A percentile compares a stretch with the other conserved stretches of the same genome.
Evolutionary conservation across 2,888 invertebrate genomes (phyloP).

Genomic region (Zonitis immaculata): DNA sequence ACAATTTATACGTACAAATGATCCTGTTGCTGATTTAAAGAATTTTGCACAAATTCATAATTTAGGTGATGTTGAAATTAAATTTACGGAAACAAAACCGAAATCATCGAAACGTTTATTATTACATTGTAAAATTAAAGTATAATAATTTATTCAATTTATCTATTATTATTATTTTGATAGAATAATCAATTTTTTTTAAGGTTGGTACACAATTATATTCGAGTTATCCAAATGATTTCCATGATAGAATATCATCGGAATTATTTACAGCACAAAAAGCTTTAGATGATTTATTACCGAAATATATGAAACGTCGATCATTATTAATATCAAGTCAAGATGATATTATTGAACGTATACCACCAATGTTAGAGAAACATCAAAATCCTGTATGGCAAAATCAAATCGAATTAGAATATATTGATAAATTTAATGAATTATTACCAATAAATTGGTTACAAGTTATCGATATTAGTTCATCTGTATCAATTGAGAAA

Average conservation of each 20-base stretch:
- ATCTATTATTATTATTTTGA: background rate
- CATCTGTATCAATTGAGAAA: slow-evolving; percentile 53
- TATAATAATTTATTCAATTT: slow-evolving; percentile 11
- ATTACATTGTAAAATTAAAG: slow-evolving; percentile 37
- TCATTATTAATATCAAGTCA: slow-evolving; percentile 34
- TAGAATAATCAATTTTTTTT: too few species aligned
- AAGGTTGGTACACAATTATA: slow-evolving; percentile 42
- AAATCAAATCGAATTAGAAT: slow-evolving; percentile 49
- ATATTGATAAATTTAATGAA: slow-evolving; percentile 59
- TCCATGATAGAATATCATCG: slow-evolving; percentile 41
- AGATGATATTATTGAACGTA: slow-evolving; percentile 39
- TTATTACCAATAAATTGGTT: slow-evolving; percentile 68
- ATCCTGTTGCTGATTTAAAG: slow-evolving; percentile 35
- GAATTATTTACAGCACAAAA: slow-evolving; percentile 45
- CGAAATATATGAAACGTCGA: slow-evolving; percentile 34
- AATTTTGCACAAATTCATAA: slow-evolving; percentile 34
- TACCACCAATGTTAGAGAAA: slow-evolving; percentile 47
- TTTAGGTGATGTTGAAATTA: slow-evolving; percentile 32
- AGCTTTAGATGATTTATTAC: slow-evolving; percentile 43
- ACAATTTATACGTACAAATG: slow-evolving; percentile 29
- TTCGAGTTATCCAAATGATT: slow-evolving; percentile 50
- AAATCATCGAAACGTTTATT: slow-evolving; percentile 18
- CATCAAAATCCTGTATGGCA: slow-evolving; percentile 49
- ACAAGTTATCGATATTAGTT: slow-evolving; percentile 56
- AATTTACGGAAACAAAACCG: slow-evolving; percentile 10